Evolutionary conservation across 2,888 invertebrate genomes (phyloP), one percentile per base, ranked within the genome.

Genomic region (Ectemnius lituratus): DNA sequence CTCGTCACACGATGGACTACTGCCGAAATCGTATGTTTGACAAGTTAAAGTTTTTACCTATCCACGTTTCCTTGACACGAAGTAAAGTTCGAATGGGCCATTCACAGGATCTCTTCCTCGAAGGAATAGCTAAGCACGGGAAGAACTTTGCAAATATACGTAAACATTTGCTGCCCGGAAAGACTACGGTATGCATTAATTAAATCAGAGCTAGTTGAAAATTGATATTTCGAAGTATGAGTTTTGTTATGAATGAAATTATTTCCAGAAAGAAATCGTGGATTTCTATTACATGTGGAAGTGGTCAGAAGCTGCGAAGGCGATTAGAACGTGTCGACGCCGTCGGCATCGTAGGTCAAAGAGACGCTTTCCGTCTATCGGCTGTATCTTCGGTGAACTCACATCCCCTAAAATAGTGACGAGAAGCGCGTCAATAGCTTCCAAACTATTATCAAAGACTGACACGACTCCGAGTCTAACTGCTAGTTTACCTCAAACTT

Each of bases 281-380:
- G 72, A 75, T 0, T 78, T 76, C 27, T 81, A 80, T 37, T 81
- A 81, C 56, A 56, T 65, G 8, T 76, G 76, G 78, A 78, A 81
- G 60, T 67, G 75, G 70, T 67, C 70, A 16, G 61, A 73, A 4
- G 14, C 62, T 8, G 69, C 47, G 20, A 81, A 62, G 57, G n/a
- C 66, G 13, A 5, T 73, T 0, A 57, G 62, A 5, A 56, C n/a
- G 0, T 58, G 27, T 8, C 68, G 70, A 2, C 45, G 27, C 0
- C 67, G 67, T 59, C 66, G 67, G 2, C 20, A 13, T 16, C 27
- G 45, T 46, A 18, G 28, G 18, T 16, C 49, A 11, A 70, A 20
- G 18, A 16, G 49, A 28, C 57, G 58, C 2, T 61, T 69, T 2
- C 59, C 67, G 47, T 70, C 77, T 45, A 69, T 69, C 13, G n/a